These are phyloP conservation scores for Stylophora pistillata DNA, from an alignment of 64 coral and sea anemone genomes.

Conservation along the genomic window DNA sequence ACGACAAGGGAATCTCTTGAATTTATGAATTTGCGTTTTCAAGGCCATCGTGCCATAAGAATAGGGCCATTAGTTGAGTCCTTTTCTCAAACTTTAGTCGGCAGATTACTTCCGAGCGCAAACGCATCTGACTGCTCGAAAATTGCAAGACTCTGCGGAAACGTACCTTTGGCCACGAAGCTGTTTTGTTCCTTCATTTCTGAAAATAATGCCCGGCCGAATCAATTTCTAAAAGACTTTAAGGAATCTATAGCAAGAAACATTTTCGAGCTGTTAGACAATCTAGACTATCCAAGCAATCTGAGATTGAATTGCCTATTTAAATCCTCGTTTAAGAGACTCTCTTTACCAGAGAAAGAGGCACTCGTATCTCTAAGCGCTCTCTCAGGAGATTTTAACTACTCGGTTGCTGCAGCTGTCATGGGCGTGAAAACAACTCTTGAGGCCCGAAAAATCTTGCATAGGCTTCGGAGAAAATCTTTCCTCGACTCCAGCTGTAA, in stretches of 20 bases:
- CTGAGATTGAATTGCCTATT: too few relatives aligned
- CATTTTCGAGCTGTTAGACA: slow-evolving; percentile 8
- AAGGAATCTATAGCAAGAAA: background rate
- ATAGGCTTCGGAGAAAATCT: background rate
- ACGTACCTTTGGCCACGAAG: background rate
- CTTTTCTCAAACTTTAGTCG: background rate
- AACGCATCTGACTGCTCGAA: background rate
- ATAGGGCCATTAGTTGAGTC: background rate
- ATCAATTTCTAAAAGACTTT: background rate
- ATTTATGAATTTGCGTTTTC: background rate
- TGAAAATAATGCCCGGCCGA: background rate
- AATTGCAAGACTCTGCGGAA: background rate
- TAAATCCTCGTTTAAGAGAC: too few relatives aligned
- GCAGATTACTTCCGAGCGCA: background rate
- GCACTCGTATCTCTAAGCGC: background rate
- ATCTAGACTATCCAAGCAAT: slow-evolving; percentile 1
- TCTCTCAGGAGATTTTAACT: slow-evolving; percentile 20
- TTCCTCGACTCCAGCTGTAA: background rate
- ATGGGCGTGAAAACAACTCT: background rate
- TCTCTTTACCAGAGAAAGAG: background rate
- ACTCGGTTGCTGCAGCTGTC: slow-evolving; percentile 24
- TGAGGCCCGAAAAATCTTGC: background rate
- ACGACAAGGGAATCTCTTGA: slow-evolving; percentile 19
- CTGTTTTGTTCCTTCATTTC: background rate
- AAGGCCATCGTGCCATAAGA: background rate